phyloP scores from a whole-genome alignment of 2,888 invertebrate species.

The Philereme vetulata region DNA sequence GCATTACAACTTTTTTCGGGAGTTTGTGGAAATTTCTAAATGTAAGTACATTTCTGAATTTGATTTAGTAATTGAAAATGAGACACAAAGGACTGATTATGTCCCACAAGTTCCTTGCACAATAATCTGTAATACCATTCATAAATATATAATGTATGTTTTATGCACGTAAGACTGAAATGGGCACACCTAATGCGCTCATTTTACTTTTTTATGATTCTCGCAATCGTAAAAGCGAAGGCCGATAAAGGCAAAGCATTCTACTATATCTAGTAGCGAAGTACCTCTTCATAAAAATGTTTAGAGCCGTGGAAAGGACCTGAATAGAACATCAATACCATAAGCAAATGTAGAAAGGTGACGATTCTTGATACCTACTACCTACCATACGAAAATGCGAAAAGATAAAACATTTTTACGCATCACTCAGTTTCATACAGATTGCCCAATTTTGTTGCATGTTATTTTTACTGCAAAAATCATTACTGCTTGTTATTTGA shows the following conservation, averaged over 20 bases:
- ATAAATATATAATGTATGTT: slow-evolving; percentile 1
- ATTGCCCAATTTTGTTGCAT: too few species aligned
- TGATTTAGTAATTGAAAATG: too few species aligned
- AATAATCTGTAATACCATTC: slow-evolving; percentile 12
- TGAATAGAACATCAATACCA: slow-evolving; percentile 3
- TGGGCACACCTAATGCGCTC: slow-evolving; percentile 35
- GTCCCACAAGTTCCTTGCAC: slow-evolving; percentile 1
- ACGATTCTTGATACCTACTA: neutral
- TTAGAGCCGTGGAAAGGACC: slow-evolving; percentile 23
- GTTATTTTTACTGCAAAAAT: too few species aligned
- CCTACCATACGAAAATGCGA: too few species aligned
- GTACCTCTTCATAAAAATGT: slow-evolving; percentile 33
- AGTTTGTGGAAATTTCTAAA: too few species aligned
- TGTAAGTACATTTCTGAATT: too few species aligned
- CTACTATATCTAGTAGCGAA: slow-evolving; percentile 25
- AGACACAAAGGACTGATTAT: too few species aligned
- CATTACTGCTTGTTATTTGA: too few species aligned
- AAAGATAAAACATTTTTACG: too few species aligned
- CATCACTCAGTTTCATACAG: too few species aligned
- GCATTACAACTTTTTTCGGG: too few species aligned
- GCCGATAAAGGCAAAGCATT: slow-evolving; percentile 31
- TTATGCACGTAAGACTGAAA: slow-evolving; percentile 23
- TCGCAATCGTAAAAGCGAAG: slow-evolving; percentile 35
- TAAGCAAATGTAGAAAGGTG: slow-evolving; percentile 12
- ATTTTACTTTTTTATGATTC: slow-evolving; percentile 36